phyloP scores from a whole-genome alignment of 37 sponge, comb jelly and placozoan species.

The Ephydatia muelleri region DNA sequence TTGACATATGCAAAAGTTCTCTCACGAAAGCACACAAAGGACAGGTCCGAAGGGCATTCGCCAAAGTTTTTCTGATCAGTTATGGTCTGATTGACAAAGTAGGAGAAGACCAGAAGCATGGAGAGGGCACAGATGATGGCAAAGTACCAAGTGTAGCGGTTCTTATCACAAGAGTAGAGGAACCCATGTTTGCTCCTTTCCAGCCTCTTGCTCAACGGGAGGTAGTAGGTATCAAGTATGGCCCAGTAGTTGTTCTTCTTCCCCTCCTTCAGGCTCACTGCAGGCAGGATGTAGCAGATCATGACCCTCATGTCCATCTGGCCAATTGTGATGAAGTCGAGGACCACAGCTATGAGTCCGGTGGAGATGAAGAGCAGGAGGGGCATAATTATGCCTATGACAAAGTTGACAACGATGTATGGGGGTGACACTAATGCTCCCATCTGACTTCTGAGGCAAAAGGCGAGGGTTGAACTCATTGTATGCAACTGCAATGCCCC shows the following conservation, averaged over 20 bases:
- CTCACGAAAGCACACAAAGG: slow-evolving; percentile 29
- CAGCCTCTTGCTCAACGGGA: slow-evolving; percentile 2
- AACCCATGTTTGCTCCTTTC: neutral
- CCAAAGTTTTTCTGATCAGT: slow-evolving; percentile 3
- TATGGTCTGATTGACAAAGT: slow-evolving; percentile 43
- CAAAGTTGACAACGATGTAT: neutral
- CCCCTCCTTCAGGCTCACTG: neutral
- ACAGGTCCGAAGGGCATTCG: neutral
- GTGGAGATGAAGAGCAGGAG: neutral
- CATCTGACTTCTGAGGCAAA: neutral
- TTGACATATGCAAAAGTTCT: slow-evolving; percentile 17
- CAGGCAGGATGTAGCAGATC: neutral
- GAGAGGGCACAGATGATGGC: slow-evolving; percentile 30
- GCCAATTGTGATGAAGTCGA: slow-evolving; percentile 9
- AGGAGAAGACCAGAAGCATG: slow-evolving; percentile 31
- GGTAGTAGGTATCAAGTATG: neutral
- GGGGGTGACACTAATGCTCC: neutral
- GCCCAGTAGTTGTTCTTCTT: slow-evolving; percentile 12
- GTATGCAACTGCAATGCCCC: slow-evolving; percentile 19
- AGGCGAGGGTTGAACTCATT: neutral
- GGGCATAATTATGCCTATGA: neutral
- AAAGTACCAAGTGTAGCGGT: slow-evolving; percentile 41
- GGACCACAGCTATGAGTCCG: neutral
- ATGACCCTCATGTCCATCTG: neutral
- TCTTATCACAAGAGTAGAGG: neutral